Percentiles rank a stretch among this genome's conserved stretches.
phyloP scores from a whole-genome alignment of 1,140 invertebrate genomes.

The Globodera rostochiensis region DNA sequence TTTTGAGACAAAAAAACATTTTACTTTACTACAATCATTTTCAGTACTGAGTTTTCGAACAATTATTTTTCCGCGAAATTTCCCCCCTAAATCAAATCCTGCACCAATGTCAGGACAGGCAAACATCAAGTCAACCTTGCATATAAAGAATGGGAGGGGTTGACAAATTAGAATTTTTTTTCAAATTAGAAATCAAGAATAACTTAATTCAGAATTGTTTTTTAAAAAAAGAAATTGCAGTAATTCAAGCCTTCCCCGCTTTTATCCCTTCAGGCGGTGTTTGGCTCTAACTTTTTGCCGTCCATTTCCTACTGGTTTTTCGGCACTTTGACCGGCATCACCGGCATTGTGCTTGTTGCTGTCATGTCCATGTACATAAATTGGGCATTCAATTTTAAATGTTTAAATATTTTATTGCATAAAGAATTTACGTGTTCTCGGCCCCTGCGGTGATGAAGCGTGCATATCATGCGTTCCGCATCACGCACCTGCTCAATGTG shows the following conservation, averaged over 20 bases:
- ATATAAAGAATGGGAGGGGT: too few species aligned
- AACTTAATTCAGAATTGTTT: too few species aligned
- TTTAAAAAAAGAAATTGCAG: too few species aligned
- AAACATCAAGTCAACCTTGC: too few species aligned
- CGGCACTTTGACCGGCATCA: constrained; percentile 75
- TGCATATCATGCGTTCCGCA: constrained; percentile 95
- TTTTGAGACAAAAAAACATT: too few species aligned
- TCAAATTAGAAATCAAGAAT: too few species aligned
- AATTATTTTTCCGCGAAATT: too few species aligned
- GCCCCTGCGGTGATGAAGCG: constrained; percentile 88
- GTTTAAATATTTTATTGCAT: constrained; percentile 70
- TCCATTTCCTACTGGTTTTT: constrained; percentile 66
- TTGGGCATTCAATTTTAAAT: background rate
- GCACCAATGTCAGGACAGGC: too few species aligned
- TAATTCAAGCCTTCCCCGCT: background rate
- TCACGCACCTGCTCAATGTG: constrained; percentile 90
- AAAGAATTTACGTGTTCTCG: constrained; percentile 87
- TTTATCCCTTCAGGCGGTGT: constrained; percentile 11
- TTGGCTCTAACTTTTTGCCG: constrained; percentile 64
- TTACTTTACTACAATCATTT: too few species aligned
- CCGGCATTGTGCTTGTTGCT: constrained; percentile 88
- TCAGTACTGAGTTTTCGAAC: too few species aligned
- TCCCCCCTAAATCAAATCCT: too few species aligned
- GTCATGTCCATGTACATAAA: constrained; percentile 75
- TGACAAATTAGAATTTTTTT: too few species aligned